phyloP scores from a whole-genome alignment of 2,113 vertebrate genomes.

The Ceuthmochares aereus region DNA sequence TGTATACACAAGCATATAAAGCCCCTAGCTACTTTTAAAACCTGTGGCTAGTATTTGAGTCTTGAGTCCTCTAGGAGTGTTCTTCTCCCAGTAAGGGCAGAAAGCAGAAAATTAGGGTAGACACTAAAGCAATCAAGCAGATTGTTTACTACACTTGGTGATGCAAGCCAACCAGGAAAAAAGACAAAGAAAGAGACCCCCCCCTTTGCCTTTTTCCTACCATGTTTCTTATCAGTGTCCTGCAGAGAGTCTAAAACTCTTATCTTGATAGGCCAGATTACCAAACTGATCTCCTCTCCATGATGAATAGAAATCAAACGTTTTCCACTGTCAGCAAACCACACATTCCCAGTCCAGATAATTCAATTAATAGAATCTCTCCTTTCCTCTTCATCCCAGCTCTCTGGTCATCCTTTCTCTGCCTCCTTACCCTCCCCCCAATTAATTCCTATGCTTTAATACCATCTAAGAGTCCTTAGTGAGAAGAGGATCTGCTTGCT shows the following conservation, averaged over 20 bases:
- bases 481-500: slow-evolving; percentile 79
- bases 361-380: slow-evolving; percentile 73
- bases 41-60: not conserved
- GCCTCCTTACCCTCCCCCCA: slow-evolving; percentile 12
- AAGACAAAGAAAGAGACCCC: not conserved
- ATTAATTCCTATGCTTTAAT: slow-evolving; percentile 77
- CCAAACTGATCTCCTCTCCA: slow-evolving; percentile 81
- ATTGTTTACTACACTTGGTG: not conserved
- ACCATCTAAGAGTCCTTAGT: slow-evolving; percentile 81
- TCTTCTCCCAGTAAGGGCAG: not conserved
- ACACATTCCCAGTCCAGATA: slow-evolving; percentile 61
- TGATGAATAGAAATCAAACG: slow-evolving; percentile 81
- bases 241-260: slow-evolving; percentile 87
- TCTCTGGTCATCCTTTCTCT: slow-evolving; percentile 1
- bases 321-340: slow-evolving; percentile 69
- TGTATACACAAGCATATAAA: not conserved
- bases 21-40: not conserved
- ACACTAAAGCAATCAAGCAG: not conserved
- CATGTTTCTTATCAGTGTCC: slow-evolving; percentile 83
- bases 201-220: not conserved
- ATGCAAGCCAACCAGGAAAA: not conserved
- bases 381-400: not conserved
- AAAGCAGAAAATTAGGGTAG: not conserved
- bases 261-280: slow-evolving; percentile 90
- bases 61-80: not conserved